These are phyloP conservation scores for Geodia barretti DNA, from an alignment of 37 sponge, comb jelly and placozoan species.

Conservation along the genomic window DNA sequence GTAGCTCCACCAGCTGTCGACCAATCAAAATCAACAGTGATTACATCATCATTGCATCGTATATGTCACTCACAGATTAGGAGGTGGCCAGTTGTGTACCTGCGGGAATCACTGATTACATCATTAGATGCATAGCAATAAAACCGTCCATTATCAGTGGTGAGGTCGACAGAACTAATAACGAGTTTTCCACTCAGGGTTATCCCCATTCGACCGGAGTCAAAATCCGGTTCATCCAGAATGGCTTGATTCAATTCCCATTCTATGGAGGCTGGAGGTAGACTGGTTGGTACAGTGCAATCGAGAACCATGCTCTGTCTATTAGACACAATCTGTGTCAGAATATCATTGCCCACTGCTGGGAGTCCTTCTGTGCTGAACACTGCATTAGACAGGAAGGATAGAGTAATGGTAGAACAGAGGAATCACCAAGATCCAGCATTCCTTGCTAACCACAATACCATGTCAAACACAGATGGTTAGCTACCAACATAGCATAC, in stretches of 20 bases:
- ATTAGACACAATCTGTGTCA: no score
- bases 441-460: no score
- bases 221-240: not conserved
- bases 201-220: conserved; percentile 6
- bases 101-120: not conserved
- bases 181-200: conserved; percentile 30
- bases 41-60: not conserved
- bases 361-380: no score
- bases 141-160: not conserved
- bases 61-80: not conserved
- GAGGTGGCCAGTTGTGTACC: not conserved
- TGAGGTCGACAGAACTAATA: not conserved
- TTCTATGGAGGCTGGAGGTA: conserved; percentile 11
- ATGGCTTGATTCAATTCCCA: not conserved
- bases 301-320: not conserved
- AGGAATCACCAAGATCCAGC: no score
- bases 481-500: no score
- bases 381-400: no score
- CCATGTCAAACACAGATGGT: no score
- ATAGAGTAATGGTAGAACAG: no score
- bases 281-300: conserved; percentile 3
- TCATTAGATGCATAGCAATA: conserved; percentile 29
- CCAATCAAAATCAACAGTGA: no score
- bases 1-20: not conserved
- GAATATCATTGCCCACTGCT: no score